These are phyloP conservation scores for Eremophila alpestris DNA, from an alignment of 2,797 vertebrate species.

Conservation along the genomic window DNA sequence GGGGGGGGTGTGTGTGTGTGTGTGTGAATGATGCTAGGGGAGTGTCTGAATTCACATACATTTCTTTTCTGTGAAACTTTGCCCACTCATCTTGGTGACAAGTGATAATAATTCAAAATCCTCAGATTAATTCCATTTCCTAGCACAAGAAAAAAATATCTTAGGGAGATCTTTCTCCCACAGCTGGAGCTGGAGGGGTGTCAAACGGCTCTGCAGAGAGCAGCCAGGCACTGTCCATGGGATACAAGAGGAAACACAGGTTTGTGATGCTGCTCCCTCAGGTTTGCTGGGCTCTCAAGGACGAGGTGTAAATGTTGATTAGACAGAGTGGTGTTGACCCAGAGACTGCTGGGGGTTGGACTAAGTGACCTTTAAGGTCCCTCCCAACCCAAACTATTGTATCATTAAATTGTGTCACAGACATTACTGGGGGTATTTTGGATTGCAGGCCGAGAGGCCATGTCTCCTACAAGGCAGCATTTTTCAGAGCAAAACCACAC, in stretches of 20 bases:
- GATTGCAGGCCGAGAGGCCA: neutral
- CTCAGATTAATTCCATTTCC: neutral
- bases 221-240: neutral
- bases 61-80: neutral
- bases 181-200: neutral
- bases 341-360: neutral
- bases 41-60: neutral
- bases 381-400: neutral
- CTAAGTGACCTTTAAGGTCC: neutral
- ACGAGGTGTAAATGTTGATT: neutral
- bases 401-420: neutral
- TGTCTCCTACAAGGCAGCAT: neutral
- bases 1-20: accelerated
- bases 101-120: neutral
- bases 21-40: neutral
- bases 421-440: neutral
- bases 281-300: neutral
- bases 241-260: neutral
- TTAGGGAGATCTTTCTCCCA: neutral
- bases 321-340: neutral
- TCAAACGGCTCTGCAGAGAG: neutral
- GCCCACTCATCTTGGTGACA: neutral
- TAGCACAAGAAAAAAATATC: neutral
- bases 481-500: neutral
- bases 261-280: neutral